phyloP scores from a whole-genome alignment of 2,113 vertebrate genomes.

The Pelecanoides urinatrix region DNA sequence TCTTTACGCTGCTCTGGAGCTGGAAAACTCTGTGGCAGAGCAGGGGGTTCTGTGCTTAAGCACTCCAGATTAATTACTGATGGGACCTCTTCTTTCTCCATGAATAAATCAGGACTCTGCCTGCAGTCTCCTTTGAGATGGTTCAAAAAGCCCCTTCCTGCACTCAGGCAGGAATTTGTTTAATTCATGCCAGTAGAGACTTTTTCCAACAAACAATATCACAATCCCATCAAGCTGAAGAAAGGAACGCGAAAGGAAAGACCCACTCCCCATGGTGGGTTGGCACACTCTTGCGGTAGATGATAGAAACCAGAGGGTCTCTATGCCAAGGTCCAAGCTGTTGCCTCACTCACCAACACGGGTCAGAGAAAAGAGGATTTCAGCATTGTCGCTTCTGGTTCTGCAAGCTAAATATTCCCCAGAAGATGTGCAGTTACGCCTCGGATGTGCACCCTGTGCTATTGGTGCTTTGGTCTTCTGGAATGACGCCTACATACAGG shows the following conservation, averaged over 20 bases:
- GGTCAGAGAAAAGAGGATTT: neutral
- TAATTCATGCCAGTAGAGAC: neutral
- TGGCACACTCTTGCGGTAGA: neutral
- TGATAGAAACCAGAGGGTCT: neutral
- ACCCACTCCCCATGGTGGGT: neutral
- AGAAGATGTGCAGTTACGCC: neutral
- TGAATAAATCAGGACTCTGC: neutral
- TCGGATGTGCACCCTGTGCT: rapidly evolving
- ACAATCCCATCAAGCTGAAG: neutral
- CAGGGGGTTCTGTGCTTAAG: neutral
- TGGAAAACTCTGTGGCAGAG: neutral
- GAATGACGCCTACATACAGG: neutral
- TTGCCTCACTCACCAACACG: neutral
- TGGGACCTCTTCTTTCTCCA: neutral
- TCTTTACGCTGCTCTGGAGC: neutral
- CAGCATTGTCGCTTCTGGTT: neutral
- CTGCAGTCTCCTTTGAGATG: neutral
- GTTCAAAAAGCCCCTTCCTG: neutral
- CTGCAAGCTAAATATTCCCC: neutral
- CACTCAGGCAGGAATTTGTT: neutral
- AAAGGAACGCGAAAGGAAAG: neutral
- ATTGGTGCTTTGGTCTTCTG: neutral
- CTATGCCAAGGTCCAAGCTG: neutral
- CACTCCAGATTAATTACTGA: neutral
- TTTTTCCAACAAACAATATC: neutral